Base-by-base conservation (phyloP, 2,888 invertebrate species). In the Thymelicus sylvestris region DNA sequence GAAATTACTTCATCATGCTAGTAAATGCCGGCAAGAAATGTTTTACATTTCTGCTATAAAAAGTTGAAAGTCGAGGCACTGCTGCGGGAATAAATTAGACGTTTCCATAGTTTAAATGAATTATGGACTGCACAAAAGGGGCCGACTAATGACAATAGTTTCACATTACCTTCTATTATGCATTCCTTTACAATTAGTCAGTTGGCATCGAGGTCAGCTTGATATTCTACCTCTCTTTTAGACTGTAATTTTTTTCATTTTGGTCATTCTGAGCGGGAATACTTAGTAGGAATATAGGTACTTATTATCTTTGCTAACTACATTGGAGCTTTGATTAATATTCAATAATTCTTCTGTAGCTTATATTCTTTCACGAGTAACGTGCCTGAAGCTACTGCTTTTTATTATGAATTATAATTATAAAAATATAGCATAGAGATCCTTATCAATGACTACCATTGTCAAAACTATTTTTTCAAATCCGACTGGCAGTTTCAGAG, bases 91-190 rank as follows among this genome's bases (percentile, higher is more conserved):
- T 70, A 70, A 70, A 65, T 70, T 70, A 70, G 64, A 70, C 69
- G 44, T 69, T 69, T 69, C 69, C 68, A 68, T 68, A 68, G 68
- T 63, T 68, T 68, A 68, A 69, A 69, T 64, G 69, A 69, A 69
- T 69, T 64, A 69, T 64, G 69, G 47, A 38, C 64, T 59, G 64
- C 69, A 69, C 69, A 69, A 69, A 69, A 64, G 69, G 64, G 69
- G 69, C 59, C 64, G 63, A 69, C 57, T 69, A 69, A 69, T 69
- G 69, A 69, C 69, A 64, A 69, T 69, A 69, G 69, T 64, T 69
- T 69, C 57, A 69, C 64, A 69, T 64, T 69, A 69, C 69, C 69
- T 69, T 69, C 59, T 63, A 64, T 68, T 63, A 63, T 68, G 68
- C 68, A 68, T 69, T 69, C 69, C 64, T 64, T 64, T 69, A 69